A percentile compares a stretch with the other conserved stretches of the same genome.
These are phyloP conservation scores for Propithecus perrieri DNA, from an alignment of 2,797 vertebrate species.

Conservation along the genomic window DNA sequence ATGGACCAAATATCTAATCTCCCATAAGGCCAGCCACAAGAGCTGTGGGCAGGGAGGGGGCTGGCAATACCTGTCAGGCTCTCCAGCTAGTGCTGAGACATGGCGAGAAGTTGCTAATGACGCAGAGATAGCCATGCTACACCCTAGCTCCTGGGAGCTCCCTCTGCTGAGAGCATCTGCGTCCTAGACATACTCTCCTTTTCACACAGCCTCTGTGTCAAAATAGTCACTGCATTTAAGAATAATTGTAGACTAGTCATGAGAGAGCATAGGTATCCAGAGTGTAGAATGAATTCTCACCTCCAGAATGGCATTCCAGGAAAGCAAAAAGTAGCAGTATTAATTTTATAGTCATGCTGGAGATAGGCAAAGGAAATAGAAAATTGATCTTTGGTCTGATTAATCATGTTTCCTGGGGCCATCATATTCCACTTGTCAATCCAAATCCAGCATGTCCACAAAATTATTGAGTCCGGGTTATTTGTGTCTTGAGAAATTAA, in stretches of 20 bases:
- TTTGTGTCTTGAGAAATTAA: background rate
- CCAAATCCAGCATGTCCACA: background rate
- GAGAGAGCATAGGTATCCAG: background rate
- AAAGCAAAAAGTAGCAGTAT: background rate
- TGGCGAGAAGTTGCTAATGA: background rate
- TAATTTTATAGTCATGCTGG: background rate
- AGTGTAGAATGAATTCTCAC: background rate
- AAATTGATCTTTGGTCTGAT: background rate
- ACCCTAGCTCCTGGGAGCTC: background rate
- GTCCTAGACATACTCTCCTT: background rate
- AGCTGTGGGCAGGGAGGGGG: background rate
- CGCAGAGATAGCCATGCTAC: background rate
- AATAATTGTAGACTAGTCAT: background rate
- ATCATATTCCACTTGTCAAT: background rate
- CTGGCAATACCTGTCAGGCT: background rate
- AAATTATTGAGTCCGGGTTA: background rate
- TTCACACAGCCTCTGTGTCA: background rate
- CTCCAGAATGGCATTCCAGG: background rate
- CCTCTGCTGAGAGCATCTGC: background rate
- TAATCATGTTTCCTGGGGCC: background rate
- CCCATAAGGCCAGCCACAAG: background rate
- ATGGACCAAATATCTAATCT: slow-evolving; percentile 29
- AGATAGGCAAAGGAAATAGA: background rate
- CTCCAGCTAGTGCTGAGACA: background rate
- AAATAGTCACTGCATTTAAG: slow-evolving; percentile 32